Evolutionary conservation across 2,113 vertebrate species (phyloP).

Genomic region (Perognathus longimembris): DNA sequence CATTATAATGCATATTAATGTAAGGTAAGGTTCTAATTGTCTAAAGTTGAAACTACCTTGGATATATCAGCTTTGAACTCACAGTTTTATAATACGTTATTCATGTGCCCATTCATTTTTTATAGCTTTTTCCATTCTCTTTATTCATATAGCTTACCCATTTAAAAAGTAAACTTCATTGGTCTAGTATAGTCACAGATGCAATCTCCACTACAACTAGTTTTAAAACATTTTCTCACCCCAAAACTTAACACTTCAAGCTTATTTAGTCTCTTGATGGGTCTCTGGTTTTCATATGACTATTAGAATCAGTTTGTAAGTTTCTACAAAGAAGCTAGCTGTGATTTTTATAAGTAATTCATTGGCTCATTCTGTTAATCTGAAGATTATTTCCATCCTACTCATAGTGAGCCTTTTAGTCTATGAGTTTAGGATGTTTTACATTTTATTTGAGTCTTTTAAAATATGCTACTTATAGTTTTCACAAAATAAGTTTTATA

Average conservation of each 20-base stretch:
- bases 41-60: not conserved
- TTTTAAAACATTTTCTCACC: slow-evolving; percentile 10
- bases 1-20: not conserved
- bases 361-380: not conserved
- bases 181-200: not conserved
- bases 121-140: not conserved
- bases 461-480: slow-evolving; percentile 39
- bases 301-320: not conserved
- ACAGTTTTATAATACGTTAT: not conserved
- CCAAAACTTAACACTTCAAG: not conserved
- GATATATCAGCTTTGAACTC: slow-evolving; percentile 6
- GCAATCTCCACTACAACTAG: not conserved
- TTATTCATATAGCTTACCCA: not conserved
- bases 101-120: not conserved
- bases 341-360: not conserved
- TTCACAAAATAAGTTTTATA: slow-evolving; percentile 36
- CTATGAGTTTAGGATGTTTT: slow-evolving; percentile 4
- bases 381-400: slow-evolving; percentile 18
- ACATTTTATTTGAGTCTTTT: not conserved
- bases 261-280: slow-evolving; percentile 3
- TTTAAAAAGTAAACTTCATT: not conserved
- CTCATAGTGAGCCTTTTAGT: not conserved
- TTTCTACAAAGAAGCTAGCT: slow-evolving; percentile 25
- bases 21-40: not conserved
- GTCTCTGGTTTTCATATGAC: slow-evolving; percentile 25